phyloP scores from a whole-genome alignment of 2,113 vertebrate genomes.

The Pituophis catenifer region DNA sequence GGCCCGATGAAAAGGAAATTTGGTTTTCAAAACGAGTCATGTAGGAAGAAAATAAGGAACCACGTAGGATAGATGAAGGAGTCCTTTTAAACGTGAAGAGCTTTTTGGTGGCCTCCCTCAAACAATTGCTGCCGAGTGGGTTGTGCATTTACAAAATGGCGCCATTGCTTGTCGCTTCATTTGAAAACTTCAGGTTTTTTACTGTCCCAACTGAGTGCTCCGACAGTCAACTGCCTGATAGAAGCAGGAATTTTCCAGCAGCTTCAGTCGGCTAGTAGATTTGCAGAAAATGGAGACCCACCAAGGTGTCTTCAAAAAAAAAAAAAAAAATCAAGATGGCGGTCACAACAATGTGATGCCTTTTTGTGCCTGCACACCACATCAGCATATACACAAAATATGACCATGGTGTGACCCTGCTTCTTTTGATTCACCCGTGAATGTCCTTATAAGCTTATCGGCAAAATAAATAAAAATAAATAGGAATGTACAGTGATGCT shows the following conservation, averaged over 20 bases:
- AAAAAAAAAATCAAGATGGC: not conserved
- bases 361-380: not conserved
- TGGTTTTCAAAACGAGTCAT: constrained; percentile 43
- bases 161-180: constrained; percentile 1
- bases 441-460: constrained; percentile 11
- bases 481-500: constrained; percentile 52
- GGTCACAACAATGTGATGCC: not conserved
- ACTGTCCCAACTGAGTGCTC: constrained; percentile 58
- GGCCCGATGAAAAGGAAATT: constrained; percentile 43
- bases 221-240: constrained; percentile 48
- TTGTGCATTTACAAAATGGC: not conserved
- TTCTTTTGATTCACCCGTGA: not conserved
- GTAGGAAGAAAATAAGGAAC: constrained; percentile 50
- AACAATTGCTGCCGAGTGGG: not conserved
- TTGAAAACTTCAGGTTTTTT: constrained; percentile 35
- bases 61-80: constrained; percentile 18
- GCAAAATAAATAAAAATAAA: constrained; percentile 34
- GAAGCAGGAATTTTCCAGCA: constrained; percentile 48
- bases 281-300: constrained; percentile 35
- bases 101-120: not conserved
- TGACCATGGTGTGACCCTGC: not conserved
- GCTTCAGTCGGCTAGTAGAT: constrained; percentile 62
- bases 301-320: not conserved
- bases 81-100: not conserved
- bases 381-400: not conserved